A percentile compares a stretch with the other conserved stretches of the same genome.
These are phyloP conservation scores for Mobula birostris DNA, from an alignment of 2,113 vertebrate species.

Conservation along the genomic window DNA sequence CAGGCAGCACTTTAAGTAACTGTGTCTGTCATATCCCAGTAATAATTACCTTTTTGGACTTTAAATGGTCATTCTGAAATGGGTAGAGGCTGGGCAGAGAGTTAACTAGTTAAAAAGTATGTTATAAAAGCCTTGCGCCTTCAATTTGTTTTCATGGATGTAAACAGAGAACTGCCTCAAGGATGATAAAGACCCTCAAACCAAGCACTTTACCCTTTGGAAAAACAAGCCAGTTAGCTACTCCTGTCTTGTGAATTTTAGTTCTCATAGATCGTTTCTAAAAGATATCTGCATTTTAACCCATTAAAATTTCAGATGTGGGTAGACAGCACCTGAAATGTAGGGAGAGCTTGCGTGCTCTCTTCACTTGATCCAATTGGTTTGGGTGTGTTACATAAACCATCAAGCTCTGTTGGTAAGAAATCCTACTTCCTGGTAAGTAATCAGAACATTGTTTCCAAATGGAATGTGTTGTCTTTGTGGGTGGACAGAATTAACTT, in stretches of 20 bases:
- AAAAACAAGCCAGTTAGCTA: neutral
- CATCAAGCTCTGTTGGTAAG: neutral
- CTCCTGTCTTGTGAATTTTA: too few relatives aligned
- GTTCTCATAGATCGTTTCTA: too few relatives aligned
- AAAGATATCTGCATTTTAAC: too few relatives aligned
- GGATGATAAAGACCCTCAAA: neutral
- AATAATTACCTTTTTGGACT: conserved; percentile 45
- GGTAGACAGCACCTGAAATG: too few relatives aligned
- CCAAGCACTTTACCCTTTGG: neutral
- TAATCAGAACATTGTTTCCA: neutral
- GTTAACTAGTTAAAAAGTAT: neutral
- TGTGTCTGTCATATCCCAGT: conserved; percentile 48
- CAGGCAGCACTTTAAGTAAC: conserved; percentile 51
- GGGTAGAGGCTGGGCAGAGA: neutral
- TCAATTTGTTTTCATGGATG: neutral
- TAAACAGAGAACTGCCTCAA: neutral
- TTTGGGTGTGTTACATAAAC: too few relatives aligned
- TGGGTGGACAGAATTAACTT: neutral
- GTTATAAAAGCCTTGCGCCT: neutral
- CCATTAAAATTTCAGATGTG: too few relatives aligned
- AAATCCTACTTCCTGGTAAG: neutral
- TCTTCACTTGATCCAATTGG: too few relatives aligned
- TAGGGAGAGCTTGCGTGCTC: neutral
- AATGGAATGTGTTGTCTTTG: neutral
- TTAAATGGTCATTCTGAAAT: conserved; percentile 21